These are phyloP conservation scores for Tolypeutes matacus DNA, from an alignment of 2,797 vertebrate genomes.

Conservation along the genomic window DNA sequence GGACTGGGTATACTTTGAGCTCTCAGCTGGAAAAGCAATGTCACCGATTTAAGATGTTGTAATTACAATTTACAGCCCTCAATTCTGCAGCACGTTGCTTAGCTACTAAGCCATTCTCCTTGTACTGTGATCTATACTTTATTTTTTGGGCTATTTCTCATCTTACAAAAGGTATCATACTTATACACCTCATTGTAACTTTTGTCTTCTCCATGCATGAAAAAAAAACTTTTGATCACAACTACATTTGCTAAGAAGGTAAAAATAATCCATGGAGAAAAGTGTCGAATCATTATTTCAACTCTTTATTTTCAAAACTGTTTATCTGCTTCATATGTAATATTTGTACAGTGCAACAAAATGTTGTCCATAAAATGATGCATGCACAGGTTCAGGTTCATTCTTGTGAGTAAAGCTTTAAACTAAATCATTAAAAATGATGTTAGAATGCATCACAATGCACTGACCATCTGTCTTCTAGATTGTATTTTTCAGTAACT, in stretches of 20 bases:
- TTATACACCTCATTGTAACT: not conserved
- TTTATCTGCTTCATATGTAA: not conserved
- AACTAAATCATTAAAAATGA: conserved; percentile 34
- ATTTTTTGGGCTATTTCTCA: conserved; percentile 15
- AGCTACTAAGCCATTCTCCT: conserved; percentile 48
- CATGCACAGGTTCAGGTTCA: not conserved
- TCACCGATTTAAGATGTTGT: not conserved
- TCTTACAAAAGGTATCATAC: conserved; percentile 34
- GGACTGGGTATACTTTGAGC: conserved; percentile 31
- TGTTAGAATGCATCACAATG: conserved; percentile 9
- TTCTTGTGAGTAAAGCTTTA: conserved; percentile 28
- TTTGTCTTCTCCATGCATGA: conserved; percentile 7
- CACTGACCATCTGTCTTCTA: conserved; percentile 67
- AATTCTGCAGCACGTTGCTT: conserved; percentile 28
- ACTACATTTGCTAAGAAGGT: conserved; percentile 8
- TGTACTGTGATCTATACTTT: conserved; percentile 13
- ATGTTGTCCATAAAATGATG: conserved; percentile 7
- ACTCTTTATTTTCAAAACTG: conserved; percentile 19
- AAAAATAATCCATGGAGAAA: not conserved
- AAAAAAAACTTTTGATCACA: conserved; percentile 51
- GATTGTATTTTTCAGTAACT: conserved; percentile 46
- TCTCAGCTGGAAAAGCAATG: conserved; percentile 53
- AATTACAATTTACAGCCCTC: conserved; percentile 55
- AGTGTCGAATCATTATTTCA: not conserved
- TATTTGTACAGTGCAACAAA: conserved; percentile 11